Base-by-base conservation (phyloP, 2,888 invertebrate genomes). In the Synergus laeviventris region DNA sequence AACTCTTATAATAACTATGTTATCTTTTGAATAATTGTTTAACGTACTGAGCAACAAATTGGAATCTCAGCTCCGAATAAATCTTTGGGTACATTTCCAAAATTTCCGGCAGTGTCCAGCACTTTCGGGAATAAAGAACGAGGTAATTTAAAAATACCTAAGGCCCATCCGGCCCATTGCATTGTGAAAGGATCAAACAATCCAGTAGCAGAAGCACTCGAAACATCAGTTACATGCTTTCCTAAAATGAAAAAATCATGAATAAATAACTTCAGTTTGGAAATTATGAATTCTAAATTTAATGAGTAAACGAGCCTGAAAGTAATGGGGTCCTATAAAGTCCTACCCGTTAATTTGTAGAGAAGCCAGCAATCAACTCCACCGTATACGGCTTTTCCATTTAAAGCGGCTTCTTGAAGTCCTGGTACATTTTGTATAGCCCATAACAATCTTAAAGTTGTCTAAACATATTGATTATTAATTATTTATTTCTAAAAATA, bases 301-400 rank as follows among this genome's bases (percentile, higher is more conserved):
- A 56, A 56, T 56, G 56, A 12, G 9, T 56, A 1, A 8, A n/a
- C 11, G 61, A 36, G 24, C 61, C 7, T 73, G 12, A 9, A 39
- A 36, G 54, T 42, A 74, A 73, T 38, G n/a, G n/a, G n/a, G n/a
- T n/a, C n/a, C n/a, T 62, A 74, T 16, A 74, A 8, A 31, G 21
- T 54, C 38, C 87, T 91, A 81, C 91, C 92, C 1, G 94, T 95
- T 74, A 98, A 92, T 92, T 96, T 96, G 92, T 97, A 95, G 75
- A 98, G 89, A 73, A 99, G 92, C 98, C 98, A 99, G 0, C 98
- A 97, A 88, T 99, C 99, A 75, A 99, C 92, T 1, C 97, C 96
- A 8, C 98, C 97, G 91, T 97, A 96, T 90, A 95, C 93, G 0
- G 95, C 95, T 82, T 94, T 93, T 56, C 94, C 93, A 73, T 92